phyloP scores from a whole-genome alignment of 2,797 vertebrate genomes.

The Phrynocephalus forsythii region DNA sequence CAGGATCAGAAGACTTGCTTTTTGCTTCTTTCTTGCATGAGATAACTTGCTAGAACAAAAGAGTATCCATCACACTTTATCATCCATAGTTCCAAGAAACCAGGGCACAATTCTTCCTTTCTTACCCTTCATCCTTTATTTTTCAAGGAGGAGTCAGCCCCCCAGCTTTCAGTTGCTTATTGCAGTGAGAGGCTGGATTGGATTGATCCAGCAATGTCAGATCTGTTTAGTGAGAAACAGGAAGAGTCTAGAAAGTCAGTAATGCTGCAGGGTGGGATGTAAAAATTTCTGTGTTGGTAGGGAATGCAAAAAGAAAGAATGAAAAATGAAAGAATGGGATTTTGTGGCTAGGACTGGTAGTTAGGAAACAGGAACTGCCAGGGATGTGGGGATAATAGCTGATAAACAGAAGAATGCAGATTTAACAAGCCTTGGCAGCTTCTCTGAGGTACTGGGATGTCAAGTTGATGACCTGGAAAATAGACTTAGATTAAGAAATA shows the following conservation, averaged over 20 bases:
- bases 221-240: constrained; percentile 10
- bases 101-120: not conserved
- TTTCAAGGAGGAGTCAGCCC: not conserved
- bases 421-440: constrained; percentile 10
- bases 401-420: not conserved
- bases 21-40: not conserved
- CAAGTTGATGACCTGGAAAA: constrained; percentile 72
- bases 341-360: not conserved
- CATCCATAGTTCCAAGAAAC: not conserved
- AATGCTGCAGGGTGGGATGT: not conserved
- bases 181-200: fast-evolving
- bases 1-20: not conserved
- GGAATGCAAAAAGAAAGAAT: not conserved
- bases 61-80: fast-evolving
- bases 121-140: not conserved
- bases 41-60: not conserved
- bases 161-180: not conserved
- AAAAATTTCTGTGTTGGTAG: constrained; percentile 1
- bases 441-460: constrained; percentile 63
- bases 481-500: constrained; percentile 73
- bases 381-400: constrained; percentile 29
- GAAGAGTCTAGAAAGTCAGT: not conserved
- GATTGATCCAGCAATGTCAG: constrained; percentile 17
- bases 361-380: constrained; percentile 4
- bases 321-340: not conserved